Conservation (phyloP, 2,888 invertebrate species). For the Beris chalybata region DNA sequence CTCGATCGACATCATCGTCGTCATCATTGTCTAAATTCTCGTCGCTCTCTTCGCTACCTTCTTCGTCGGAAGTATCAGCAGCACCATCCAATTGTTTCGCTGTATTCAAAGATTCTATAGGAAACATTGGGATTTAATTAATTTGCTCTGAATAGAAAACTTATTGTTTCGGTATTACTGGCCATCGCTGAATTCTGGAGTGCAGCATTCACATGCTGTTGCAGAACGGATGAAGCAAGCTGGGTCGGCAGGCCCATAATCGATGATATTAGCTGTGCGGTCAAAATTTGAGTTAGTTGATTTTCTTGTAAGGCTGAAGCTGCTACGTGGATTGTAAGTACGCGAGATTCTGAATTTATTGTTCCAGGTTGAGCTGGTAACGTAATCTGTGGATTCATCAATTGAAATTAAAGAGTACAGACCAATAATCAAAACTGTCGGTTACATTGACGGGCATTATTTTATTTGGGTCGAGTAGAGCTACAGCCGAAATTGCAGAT, state of each 20-base stretch:
- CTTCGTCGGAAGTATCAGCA: conserved; percentile 73
- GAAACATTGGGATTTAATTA: neutral
- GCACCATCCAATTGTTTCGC: conserved; percentile 65
- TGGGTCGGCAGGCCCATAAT: conserved; percentile 84
- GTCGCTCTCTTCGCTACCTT: conserved; percentile 76
- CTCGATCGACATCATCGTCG: conserved; percentile 70
- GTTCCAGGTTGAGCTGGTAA: conserved; percentile 78
- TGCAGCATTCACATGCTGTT: conserved; percentile 85
- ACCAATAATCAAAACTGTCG: conserved; percentile 30
- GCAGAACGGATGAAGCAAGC: conserved; percentile 79
- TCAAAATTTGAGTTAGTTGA: conserved; percentile 70
- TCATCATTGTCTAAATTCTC: conserved; percentile 72
- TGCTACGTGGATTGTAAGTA: conserved; percentile 88
- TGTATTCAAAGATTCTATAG: conserved; percentile 50
- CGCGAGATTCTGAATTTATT: conserved; percentile 67
- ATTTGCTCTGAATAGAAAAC: neutral
- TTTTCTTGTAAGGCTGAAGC: conserved; percentile 79
- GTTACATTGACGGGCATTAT: conserved; percentile 62
- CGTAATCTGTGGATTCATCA: conserved; percentile 65
- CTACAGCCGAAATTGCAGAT: conserved; percentile 50
- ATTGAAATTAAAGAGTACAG: neutral
- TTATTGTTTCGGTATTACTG: conserved; percentile 44
- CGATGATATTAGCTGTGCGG: conserved; percentile 86
- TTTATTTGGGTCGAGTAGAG: conserved; percentile 59
- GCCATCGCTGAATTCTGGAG: conserved; percentile 61